phyloP scores from a whole-genome alignment of 2,113 vertebrate genomes.

The Urocynchramus pylzowi region DNA sequence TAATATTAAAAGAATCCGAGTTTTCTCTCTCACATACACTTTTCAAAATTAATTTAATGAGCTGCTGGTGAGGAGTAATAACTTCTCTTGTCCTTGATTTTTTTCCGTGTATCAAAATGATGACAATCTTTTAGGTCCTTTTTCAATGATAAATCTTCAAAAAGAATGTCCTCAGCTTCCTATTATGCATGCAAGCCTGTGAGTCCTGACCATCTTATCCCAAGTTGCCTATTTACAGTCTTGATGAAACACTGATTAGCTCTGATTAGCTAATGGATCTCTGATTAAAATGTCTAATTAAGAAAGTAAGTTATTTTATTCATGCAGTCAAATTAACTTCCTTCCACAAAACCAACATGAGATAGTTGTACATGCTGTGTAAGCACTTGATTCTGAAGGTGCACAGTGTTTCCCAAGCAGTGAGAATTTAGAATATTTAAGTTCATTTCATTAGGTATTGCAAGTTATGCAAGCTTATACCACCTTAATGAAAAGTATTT shows the following conservation, averaged over 20 bases:
- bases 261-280: constrained; percentile 69
- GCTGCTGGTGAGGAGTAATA: neutral
- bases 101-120: neutral
- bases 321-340: constrained; percentile 64
- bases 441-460: neutral
- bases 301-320: constrained; percentile 63
- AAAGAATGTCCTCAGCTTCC: neutral
- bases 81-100: neutral
- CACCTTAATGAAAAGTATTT: constrained; percentile 29
- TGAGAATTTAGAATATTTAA: neutral
- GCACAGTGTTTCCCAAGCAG: neutral
- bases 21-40: neutral
- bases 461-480: neutral
- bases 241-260: constrained; percentile 67
- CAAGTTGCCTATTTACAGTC: constrained; percentile 55
- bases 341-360: constrained; percentile 27
- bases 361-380: constrained; percentile 12
- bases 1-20: neutral
- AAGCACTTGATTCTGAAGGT: constrained; percentile 18
- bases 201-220: constrained; percentile 32
- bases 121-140: neutral
- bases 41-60: neutral
- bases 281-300: constrained; percentile 69
- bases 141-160: neutral
- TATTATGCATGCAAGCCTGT: constrained; percentile 37